These are phyloP conservation scores for Camptogramma bilineatum DNA, from an alignment of 2,888 invertebrate genomes.

Conservation along the genomic window DNA sequence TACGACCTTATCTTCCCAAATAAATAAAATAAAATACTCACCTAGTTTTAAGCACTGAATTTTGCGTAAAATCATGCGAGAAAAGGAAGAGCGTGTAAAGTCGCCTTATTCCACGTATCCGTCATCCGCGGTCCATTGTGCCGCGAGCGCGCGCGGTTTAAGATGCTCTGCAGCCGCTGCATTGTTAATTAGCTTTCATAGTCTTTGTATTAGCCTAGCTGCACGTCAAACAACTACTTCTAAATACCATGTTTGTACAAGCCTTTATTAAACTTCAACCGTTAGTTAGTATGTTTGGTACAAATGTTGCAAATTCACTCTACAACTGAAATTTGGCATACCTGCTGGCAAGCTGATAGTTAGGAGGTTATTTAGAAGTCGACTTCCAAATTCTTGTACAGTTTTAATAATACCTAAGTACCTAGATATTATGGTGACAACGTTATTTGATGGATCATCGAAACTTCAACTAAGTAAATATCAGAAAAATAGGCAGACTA, in stretches of 20 bases:
- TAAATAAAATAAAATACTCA: no score
- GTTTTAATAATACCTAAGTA: no score
- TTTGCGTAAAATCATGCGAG: not conserved
- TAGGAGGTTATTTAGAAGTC: no score
- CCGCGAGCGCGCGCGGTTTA: slow-evolving; percentile 63
- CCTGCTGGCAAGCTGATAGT: no score
- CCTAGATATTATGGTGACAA: no score
- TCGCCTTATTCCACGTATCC: slow-evolving; percentile 42
- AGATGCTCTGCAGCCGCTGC: slow-evolving; percentile 71
- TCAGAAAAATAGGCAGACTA: no score
- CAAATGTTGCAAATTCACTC: not conserved
- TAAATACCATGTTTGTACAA: not conserved
- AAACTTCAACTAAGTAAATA: no score
- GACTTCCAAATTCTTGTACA: no score
- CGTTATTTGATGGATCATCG: no score
- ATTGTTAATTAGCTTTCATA: slow-evolving; percentile 79
- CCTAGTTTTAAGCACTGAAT: no score
- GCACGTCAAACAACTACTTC: slow-evolving; percentile 21
- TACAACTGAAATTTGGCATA: no score
- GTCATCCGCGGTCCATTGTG: slow-evolving; percentile 60
- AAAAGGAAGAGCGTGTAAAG: not conserved
- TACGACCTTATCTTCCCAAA: no score
- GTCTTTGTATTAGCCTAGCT: slow-evolving; percentile 37
- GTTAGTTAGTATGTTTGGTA: not conserved
- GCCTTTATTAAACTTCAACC: not conserved